Percentiles rank a stretch among this genome's conserved stretches.
phyloP scores from a whole-genome alignment of 2,888 invertebrate genomes.

The Noctua janthe region DNA sequence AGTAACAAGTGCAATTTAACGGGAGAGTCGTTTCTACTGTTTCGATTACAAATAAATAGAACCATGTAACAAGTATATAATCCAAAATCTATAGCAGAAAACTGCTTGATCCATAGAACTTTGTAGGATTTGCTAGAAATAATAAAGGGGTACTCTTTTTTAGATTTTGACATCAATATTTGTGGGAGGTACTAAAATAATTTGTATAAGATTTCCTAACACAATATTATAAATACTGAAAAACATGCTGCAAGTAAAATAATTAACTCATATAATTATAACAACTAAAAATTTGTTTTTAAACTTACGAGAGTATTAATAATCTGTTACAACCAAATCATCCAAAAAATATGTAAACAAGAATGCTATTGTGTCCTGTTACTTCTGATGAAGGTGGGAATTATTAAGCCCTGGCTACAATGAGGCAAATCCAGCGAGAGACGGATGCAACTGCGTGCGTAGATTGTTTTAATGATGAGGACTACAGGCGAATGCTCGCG shows the following conservation, averaged over 20 bases:
- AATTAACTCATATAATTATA: neutral
- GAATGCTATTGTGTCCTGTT: neutral
- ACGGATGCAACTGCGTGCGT: neutral
- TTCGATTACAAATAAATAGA: constrained; percentile 13
- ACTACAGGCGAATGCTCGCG: neutral
- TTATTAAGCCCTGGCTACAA: neutral
- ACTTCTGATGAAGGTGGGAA: neutral
- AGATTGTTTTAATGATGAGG: neutral
- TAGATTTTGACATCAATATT: constrained; percentile 28
- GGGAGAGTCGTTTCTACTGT: neutral
- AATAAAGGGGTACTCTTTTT: constrained; percentile 9
- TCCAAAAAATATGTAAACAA: constrained; percentile 22
- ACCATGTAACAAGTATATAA: constrained; percentile 1
- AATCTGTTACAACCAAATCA: neutral
- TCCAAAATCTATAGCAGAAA: neutral
- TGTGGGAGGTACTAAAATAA: constrained; percentile 16
- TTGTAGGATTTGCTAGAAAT: constrained; percentile 16
- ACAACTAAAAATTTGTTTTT: neutral
- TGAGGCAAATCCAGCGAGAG: neutral
- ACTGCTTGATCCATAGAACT: constrained; percentile 11
- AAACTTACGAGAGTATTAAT: neutral
- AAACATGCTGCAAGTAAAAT: constrained; percentile 4
- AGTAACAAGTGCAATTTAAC: neutral
- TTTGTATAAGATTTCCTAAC: neutral
- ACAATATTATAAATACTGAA: neutral